These are phyloP conservation scores for Campaea margaritaria DNA, from an alignment of 2,888 invertebrate genomes.

Conservation along the genomic window DNA sequence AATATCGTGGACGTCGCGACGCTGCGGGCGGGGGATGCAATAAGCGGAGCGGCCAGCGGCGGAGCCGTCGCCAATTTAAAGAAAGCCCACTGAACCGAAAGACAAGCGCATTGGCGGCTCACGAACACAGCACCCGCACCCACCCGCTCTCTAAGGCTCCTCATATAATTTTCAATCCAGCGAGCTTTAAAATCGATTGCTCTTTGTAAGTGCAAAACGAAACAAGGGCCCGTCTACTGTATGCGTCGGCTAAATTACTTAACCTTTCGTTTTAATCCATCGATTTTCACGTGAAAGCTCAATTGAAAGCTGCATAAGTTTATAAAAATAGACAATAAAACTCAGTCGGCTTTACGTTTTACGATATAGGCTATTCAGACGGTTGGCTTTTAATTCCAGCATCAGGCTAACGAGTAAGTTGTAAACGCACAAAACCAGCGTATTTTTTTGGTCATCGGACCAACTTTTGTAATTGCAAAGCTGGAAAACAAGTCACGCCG, in stretches of 20 bases:
- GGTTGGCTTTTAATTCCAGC: slow-evolving; percentile 33
- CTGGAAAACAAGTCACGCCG: slow-evolving; percentile 31
- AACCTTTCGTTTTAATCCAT: slow-evolving; percentile 58
- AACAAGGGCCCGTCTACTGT: slow-evolving; percentile 64
- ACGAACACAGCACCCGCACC: slow-evolving; percentile 74
- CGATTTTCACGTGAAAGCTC: slow-evolving; percentile 53
- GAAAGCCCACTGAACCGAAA: slow-evolving; percentile 86
- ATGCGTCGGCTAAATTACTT: slow-evolving; percentile 64
- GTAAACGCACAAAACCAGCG: slow-evolving; percentile 31
- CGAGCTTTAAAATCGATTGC: slow-evolving; percentile 84
- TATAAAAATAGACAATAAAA: slow-evolving; percentile 48
- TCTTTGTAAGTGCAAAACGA: slow-evolving; percentile 82
- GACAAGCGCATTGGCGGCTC: slow-evolving; percentile 86
- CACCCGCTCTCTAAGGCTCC: slow-evolving; percentile 74
- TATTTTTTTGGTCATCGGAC: slow-evolving; percentile 34
- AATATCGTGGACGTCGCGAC: slow-evolving; percentile 82
- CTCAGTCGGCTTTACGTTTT: slow-evolving; percentile 37
- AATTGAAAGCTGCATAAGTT: slow-evolving; percentile 49
- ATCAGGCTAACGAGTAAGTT: slow-evolving; percentile 33
- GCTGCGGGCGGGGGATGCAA: slow-evolving; percentile 81
- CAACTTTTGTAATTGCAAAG: slow-evolving; percentile 32
- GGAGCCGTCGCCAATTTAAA: slow-evolving; percentile 85
- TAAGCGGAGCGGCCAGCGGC: slow-evolving; percentile 81
- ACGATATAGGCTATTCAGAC: slow-evolving; percentile 31
- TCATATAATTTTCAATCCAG: slow-evolving; percentile 85